Base-by-base conservation (phyloP, 2,113 vertebrate species). In the Procavia capensis region DNA sequence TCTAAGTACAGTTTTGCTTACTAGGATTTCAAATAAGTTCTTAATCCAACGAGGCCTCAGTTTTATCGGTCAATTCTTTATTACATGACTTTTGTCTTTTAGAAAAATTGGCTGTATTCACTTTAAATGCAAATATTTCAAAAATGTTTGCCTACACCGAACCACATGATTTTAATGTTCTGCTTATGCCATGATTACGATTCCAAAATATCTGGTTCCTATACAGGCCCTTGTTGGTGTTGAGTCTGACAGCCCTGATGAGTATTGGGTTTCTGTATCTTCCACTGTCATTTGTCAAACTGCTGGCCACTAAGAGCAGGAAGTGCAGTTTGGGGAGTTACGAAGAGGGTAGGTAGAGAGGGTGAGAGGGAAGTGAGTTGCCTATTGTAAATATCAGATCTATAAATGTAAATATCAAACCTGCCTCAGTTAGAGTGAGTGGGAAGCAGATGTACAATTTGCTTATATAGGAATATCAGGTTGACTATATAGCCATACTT, bases 401-500 rank as follows among this genome's bases (percentile, higher is more conserved):
- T 98, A 96, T 98, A 98, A 98, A 98, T 99, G 98, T 97, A 86
- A 97, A 99, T 99, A 99, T 98, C 99, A 98, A 97, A 98, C 98
- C 99, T 99, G 99, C 98, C 98, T 99, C 98, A 98, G 98, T 98
- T 98, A 98, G 98, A 99, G 98, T 88, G 98, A 98, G 98, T 98
- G 97, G 97, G 97, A 96, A 98, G 97, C 98, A 97, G 98, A 98
- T 94, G 61, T 95, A 61, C 59, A 95, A 94, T 95, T 98, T 96
- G 98, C 98, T 98, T 97, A 97, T 98, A 98, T 98, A 98, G 98
- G 98, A 99, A 98, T 98, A 99, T 99, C 98, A 98, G 99, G 99
- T 99, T 98, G 98, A 99, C 98, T 99, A 99, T 99, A 99, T 98
- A 99, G 99, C 99, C 99, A 99, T 99, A 99, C 99, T 99, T 99